Conservation (phyloP, 2,797 vertebrate genomes). For the Hemitrygon akajei region DNA sequence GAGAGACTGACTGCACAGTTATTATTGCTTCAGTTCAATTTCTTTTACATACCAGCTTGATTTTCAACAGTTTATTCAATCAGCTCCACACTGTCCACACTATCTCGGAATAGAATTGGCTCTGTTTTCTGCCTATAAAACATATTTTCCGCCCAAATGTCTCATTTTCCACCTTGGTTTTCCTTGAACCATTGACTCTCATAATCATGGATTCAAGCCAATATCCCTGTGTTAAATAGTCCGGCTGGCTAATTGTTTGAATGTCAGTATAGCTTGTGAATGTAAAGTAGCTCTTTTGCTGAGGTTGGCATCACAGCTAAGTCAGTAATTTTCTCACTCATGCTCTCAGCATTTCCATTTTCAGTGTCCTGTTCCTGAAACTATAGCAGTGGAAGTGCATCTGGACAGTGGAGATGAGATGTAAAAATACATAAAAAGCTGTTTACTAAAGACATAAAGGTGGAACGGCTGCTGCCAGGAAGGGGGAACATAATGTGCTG, state of each 20-base stretch:
- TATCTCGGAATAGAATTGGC: too few relatives aligned
- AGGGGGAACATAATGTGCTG: background rate
- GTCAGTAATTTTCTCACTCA: background rate
- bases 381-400: background rate
- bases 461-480: background rate
- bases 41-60: too few relatives aligned
- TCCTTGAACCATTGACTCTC: background rate
- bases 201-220: too few relatives aligned
- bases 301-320: background rate
- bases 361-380: background rate
- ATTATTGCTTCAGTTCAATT: too few relatives aligned
- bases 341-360: background rate
- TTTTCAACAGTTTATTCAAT: too few relatives aligned
- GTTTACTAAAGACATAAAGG: background rate
- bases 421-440: too few relatives aligned
- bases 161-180: background rate
- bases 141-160: background rate
- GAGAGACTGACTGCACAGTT: too few relatives aligned
- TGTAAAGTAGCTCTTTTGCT: background rate
- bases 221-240: background rate
- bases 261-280: background rate
- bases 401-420: background rate
- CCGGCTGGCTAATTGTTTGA: too few relatives aligned
- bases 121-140: too few relatives aligned
- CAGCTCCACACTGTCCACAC: too few relatives aligned